Percentiles rank a stretch among this genome's conserved stretches.
Evolutionary conservation across 2,797 vertebrate genomes (phyloP).

Genomic region (Sebastes iracundus): DNA sequence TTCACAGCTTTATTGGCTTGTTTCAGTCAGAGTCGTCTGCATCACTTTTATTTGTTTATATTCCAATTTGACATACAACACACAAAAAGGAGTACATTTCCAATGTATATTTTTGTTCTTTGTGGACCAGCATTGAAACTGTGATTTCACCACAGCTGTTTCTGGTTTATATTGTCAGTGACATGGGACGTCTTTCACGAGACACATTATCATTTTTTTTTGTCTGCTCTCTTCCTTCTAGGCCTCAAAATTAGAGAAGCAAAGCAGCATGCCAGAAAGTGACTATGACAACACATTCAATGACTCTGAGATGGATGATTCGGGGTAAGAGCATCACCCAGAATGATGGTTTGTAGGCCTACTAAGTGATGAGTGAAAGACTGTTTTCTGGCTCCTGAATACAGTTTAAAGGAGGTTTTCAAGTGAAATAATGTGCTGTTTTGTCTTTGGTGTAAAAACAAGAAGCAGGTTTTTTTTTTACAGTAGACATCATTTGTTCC

Average conservation of each 20-base stretch:
- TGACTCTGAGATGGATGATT: conserved; percentile 89
- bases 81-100: background rate
- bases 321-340: conserved; percentile 80
- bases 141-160: conserved; percentile 12
- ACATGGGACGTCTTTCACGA: background rate
- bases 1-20: conserved; percentile 65
- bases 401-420: background rate
- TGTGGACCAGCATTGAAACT: background rate
- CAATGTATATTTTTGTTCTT: background rate
- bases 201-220: background rate
- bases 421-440: background rate
- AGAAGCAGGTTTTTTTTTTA: background rate
- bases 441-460: background rate
- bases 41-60: conserved; percentile 29
- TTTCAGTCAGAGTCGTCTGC: conserved; percentile 50
- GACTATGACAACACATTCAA: conserved; percentile 94
- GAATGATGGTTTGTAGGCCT: background rate
- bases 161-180: conserved; percentile 4
- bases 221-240: conserved; percentile 64
- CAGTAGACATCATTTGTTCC: background rate
- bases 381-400: background rate
- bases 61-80: conserved; percentile 8
- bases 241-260: conserved; percentile 93
- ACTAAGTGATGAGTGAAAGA: background rate
- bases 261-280: conserved; percentile 92